Percentiles rank a stretch among this genome's conserved stretches.
phyloP scores from a whole-genome alignment of 1,140 invertebrate genomes.

The Drosophila simulans region DNA sequence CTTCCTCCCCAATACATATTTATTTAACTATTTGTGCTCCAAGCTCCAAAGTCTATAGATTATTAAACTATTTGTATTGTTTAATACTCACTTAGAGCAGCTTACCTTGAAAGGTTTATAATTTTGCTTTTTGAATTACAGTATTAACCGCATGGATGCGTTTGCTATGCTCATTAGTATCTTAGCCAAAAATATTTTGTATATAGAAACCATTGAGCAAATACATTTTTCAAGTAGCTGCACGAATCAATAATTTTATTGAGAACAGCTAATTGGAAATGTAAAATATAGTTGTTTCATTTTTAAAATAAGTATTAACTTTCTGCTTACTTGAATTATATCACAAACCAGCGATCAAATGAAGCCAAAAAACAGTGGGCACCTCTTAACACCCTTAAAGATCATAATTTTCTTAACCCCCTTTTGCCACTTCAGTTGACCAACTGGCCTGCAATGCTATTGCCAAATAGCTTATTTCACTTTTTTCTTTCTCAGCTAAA shows the following conservation, averaged over 20 bases:
- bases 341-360: slow-evolving; percentile 5
- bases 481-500: slow-evolving; percentile 27
- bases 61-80: not conserved
- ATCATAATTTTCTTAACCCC: slow-evolving; percentile 30
- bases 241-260: not conserved
- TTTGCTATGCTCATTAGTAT: not conserved
- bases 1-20: not conserved
- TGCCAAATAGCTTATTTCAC: slow-evolving; percentile 48
- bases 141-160: not conserved
- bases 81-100: too few relatives aligned
- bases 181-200: not conserved
- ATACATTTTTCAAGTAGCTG: not conserved
- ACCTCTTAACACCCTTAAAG: slow-evolving; percentile 15
- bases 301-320: not conserved
- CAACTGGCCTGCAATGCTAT: slow-evolving; percentile 37
- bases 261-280: too few relatives aligned
- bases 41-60: not conserved
- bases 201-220: not conserved
- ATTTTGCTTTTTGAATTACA: not conserved
- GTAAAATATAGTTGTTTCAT: not conserved
- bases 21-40: not conserved
- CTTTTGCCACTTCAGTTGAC: slow-evolving; percentile 41
- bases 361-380: not conserved
- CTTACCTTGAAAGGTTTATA: not conserved
- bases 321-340: slow-evolving; percentile 1